Base-by-base conservation (phyloP, 2,797 vertebrate genomes). In the Notamacropus eugenii region DNA sequence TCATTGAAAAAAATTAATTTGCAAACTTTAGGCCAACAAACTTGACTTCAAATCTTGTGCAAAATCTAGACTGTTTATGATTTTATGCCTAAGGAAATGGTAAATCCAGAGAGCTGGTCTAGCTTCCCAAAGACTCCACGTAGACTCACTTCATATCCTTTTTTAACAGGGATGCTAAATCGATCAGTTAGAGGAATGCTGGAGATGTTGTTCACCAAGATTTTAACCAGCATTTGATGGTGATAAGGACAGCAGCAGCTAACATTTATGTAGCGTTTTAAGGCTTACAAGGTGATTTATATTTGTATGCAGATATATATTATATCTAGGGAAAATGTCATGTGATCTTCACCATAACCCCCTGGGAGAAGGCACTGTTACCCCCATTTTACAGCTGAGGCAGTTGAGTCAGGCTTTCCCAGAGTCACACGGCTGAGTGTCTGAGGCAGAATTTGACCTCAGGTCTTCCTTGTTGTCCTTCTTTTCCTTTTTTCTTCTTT, bases 401-500 rank as follows among this genome's bases (percentile, higher is more conserved):
- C 5, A 19, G 6, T 74, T 40, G 67, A 22, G 16, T 74, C 10
- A 22, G 16, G 1, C 34, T 74, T 74, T n/a, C 67, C 34, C 34
- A 67, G 62, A n/a, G 34, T 74, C n/a, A 74, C 16, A n/a, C 34
- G 8, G 19, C 67, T 74, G 16, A 74, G 67, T 74, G 16, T 22
- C 34, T n/a, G 34, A 74, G n/a, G n/a, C n/a, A 74, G n/a, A 14
- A 74, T 40, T 74, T 0, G 16, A 74, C 40, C n/a, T 40, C 59
- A 13, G 12, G 12, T 62, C 31, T 9, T 34, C 34, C 67, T 19
- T 8, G 34, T 40, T 19, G 5, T 57, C 56, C 29, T 13, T 94
- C 98, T 94, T 52, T 92, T 97, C 97, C 97, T 97, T 97, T 92
- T 97, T 91, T 57, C 92, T 95, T 93, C 93, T 92, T 92, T 58